Percentiles rank a stretch among this genome's conserved stretches.
These are phyloP conservation scores for Agrilus planipennis DNA, from an alignment of 1,140 invertebrate genomes.

Conservation along the genomic window DNA sequence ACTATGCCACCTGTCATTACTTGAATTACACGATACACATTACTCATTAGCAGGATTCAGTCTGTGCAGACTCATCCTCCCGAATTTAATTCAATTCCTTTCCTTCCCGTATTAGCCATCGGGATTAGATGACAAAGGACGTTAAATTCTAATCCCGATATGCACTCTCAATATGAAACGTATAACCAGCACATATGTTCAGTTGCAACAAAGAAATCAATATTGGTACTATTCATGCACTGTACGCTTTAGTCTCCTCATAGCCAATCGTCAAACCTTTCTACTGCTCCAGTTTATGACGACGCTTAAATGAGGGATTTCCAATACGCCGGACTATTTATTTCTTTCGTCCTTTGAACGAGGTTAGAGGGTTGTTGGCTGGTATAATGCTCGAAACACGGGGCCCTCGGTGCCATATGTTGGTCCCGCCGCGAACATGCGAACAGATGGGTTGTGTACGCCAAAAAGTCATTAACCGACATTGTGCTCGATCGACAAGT, in stretches of 20 bases:
- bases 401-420: slow-evolving; percentile 31
- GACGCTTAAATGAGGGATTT: slow-evolving; percentile 19
- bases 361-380: slow-evolving; percentile 9
- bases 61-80: too few relatives aligned
- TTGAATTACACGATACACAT: too few relatives aligned
- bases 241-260: neutral
- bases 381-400: slow-evolving; percentile 13
- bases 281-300: slow-evolving; percentile 9
- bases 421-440: slow-evolving; percentile 31
- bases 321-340: slow-evolving; percentile 32
- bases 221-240: slow-evolving; percentile 13
- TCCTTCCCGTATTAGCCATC: too few relatives aligned
- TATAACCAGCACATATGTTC: slow-evolving; percentile 37
- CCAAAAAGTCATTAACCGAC: slow-evolving; percentile 34
- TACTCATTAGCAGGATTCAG: too few relatives aligned
- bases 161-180: slow-evolving; percentile 35
- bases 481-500: slow-evolving; percentile 31
- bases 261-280: slow-evolving; percentile 3
- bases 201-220: slow-evolving; percentile 23
- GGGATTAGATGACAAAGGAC: slow-evolving; percentile 9
- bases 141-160: slow-evolving; percentile 17
- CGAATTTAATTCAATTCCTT: too few relatives aligned
- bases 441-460: slow-evolving; percentile 33
- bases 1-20: too few relatives aligned
- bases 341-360: slow-evolving; percentile 28